Evolutionary conservation across 2,888 invertebrate species (phyloP).

Genomic region (Lysandra bellargus): DNA sequence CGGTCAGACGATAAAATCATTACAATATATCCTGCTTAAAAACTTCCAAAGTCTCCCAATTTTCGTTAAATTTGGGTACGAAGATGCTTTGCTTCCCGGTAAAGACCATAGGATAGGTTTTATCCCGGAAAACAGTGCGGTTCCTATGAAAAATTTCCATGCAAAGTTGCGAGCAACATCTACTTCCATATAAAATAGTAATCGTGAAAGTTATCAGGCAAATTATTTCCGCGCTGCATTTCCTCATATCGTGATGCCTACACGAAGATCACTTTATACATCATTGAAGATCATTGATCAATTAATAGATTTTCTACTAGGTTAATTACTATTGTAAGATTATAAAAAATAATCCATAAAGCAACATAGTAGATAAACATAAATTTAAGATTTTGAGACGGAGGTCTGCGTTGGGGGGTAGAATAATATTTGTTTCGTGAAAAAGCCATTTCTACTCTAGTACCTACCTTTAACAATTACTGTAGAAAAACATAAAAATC

Average conservation of each 20-base stretch:
- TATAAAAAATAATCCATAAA: not conserved
- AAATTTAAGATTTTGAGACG: too few species aligned
- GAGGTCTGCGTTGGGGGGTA: too few species aligned
- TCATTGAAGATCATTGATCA: conserved; percentile 18
- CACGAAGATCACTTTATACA: conserved; percentile 8
- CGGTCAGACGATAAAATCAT: too few species aligned
- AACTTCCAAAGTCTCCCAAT: too few species aligned
- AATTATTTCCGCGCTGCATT: conserved; percentile 21
- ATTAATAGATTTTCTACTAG: not conserved
- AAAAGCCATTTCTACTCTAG: too few species aligned
- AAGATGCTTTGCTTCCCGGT: too few species aligned
- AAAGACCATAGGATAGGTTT: too few species aligned
- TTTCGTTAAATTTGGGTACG: too few species aligned
- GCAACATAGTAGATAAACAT: not conserved
- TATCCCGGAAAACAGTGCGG: not conserved
- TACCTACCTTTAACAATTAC: too few species aligned
- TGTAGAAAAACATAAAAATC: too few species aligned
- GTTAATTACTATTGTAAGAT: not conserved
- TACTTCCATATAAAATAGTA: conserved; percentile 1
- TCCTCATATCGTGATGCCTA: not conserved
- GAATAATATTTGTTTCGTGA: too few species aligned
- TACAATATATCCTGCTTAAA: too few species aligned
- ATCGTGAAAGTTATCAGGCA: conserved; percentile 29
- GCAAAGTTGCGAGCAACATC: not conserved
- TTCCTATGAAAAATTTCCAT: not conserved